phyloP scores from a whole-genome alignment of 1,140 invertebrate genomes.

The Hirudo medicinalis region DNA sequence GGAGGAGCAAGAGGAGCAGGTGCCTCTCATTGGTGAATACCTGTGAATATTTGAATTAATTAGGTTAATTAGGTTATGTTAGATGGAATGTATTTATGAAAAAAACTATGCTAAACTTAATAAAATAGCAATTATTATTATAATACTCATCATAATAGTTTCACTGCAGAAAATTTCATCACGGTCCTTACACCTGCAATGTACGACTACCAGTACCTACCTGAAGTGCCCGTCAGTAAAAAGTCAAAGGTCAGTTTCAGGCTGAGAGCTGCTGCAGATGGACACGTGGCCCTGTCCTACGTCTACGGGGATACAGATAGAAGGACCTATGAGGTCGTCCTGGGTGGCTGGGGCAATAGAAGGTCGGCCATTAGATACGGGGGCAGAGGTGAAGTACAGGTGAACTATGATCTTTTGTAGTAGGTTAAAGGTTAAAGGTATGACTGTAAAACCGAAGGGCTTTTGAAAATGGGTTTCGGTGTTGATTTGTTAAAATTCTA shows the following conservation, averaged over 20 bases:
- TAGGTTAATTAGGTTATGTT: background rate
- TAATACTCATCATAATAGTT: background rate
- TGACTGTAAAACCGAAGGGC: no score
- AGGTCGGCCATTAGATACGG: constrained; percentile 15
- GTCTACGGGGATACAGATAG: constrained; percentile 35
- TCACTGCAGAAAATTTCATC: constrained; percentile 34
- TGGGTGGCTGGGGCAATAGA: constrained; percentile 12
- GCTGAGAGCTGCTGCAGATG: constrained; percentile 34
- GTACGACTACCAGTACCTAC: constrained; percentile 34
- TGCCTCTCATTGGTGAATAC: constrained; percentile 8
- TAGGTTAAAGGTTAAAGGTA: no score
- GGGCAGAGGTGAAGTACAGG: background rate
- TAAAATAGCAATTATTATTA: background rate
- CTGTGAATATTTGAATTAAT: background rate
- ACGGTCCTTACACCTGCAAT: constrained; percentile 35
- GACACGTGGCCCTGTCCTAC: constrained; percentile 33
- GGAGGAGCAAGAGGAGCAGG: background rate
- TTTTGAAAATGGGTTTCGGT: no score
- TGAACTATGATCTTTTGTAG: background rate
- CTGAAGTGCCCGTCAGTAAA: constrained; percentile 34
- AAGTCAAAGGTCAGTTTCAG: constrained; percentile 37
- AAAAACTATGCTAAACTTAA: background rate
- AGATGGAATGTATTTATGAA: no score
- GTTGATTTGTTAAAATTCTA: no score
- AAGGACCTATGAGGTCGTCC: constrained; percentile 34